Percentiles rank a stretch among this genome's conserved stretches.
Evolutionary conservation across 2,888 invertebrate genomes (phyloP).

Genomic region (Lysandra coridon): DNA sequence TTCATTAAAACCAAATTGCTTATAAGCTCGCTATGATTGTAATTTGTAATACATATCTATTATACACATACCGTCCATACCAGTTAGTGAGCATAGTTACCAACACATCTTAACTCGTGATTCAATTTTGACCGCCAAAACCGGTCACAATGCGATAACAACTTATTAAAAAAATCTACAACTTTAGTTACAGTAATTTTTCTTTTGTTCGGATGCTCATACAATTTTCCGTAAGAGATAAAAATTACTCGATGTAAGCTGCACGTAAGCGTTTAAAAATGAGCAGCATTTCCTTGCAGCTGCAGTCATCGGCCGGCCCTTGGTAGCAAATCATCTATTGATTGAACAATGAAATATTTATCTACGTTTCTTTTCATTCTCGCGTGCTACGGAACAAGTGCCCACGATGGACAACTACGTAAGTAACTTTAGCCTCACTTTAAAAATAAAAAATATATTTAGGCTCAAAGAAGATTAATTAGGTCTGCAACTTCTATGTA

Average conservation of each 20-base stretch:
- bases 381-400: not conserved
- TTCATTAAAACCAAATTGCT: too few relatives aligned
- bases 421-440: not conserved
- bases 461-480: not conserved
- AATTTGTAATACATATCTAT: too few relatives aligned
- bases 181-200: not conserved
- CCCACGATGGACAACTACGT: constrained; percentile 22
- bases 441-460: not conserved
- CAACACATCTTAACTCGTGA: too few relatives aligned
- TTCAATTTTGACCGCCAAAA: too few relatives aligned
- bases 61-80: too few relatives aligned
- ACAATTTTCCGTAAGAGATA: not conserved
- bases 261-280: constrained; percentile 1
- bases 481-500: too few relatives aligned
- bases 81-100: too few relatives aligned
- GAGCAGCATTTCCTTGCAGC: not conserved
- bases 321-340: constrained; percentile 1
- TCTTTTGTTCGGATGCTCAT: not conserved
- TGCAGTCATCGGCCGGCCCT: constrained; percentile 6
- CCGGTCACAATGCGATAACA: too few relatives aligned
- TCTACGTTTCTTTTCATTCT: not conserved
- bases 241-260: not conserved
- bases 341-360: constrained; percentile 10
- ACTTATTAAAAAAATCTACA: too few relatives aligned
- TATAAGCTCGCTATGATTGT: too few relatives aligned